Conservation (phyloP, 2,888 invertebrate species). For the Drepana falcataria region DNA sequence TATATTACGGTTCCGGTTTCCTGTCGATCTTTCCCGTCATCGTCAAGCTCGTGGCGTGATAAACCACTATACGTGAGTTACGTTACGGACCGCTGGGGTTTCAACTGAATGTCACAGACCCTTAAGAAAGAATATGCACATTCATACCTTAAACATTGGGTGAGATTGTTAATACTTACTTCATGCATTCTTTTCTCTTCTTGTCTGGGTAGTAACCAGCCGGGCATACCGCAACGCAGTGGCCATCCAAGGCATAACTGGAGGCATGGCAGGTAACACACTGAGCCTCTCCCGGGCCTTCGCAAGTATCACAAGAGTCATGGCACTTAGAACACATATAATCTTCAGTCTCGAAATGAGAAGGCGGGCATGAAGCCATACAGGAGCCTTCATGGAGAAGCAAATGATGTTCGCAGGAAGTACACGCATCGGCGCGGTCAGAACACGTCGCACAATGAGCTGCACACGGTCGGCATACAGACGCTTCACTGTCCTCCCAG, state of each 20-base stretch:
- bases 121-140: too few species aligned
- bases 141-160: constrained; percentile 7
- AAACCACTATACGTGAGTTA: too few species aligned
- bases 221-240: constrained; percentile 86
- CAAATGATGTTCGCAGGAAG: constrained; percentile 92
- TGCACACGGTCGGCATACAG: constrained; percentile 90
- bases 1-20: too few species aligned
- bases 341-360: constrained; percentile 91
- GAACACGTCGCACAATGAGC: constrained; percentile 92
- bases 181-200: constrained; percentile 87
- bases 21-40: too few species aligned
- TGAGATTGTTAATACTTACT: constrained; percentile 45
- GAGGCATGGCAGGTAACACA: constrained; percentile 90
- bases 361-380: constrained; percentile 88
- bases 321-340: constrained; percentile 91
- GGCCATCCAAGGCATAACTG: constrained; percentile 84
- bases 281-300: constrained; percentile 85
- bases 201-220: constrained; percentile 86
- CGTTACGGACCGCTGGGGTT: too few species aligned
- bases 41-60: too few species aligned
- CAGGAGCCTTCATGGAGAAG: constrained; percentile 90
- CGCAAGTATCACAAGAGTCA: constrained; percentile 88
- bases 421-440: constrained; percentile 89
- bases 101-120: too few species aligned
- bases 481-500: constrained; percentile 86